Evolutionary conservation across 2,113 vertebrate species (phyloP), one percentile per base, ranked within the genome.

Genomic region (Turdus rufiventris): DNA sequence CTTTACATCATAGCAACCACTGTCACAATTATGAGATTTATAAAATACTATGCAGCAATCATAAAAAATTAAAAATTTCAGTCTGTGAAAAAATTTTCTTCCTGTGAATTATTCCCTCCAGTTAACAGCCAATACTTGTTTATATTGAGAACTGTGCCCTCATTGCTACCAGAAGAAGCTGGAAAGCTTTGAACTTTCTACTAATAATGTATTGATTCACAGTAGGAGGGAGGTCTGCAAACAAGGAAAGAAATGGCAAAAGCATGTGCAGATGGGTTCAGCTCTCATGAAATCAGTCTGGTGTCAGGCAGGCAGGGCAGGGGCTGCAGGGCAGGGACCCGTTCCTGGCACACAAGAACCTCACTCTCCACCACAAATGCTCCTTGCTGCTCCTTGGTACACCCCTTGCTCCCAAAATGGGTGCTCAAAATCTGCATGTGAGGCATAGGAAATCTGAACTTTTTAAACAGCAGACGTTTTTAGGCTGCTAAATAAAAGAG

Each of bases 321-420:
- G 45, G 24, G 10, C 43, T 77, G 38, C 47, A 7, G 0, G 5
- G 24, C 54, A 40, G 11, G 16, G 57, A 72, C 24, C 20, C 16
- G 0, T 45, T 88, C 40, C 34, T 45, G 50, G 7, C 26, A 16
- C 21, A 42, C 14, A 9, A 8, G 17, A 34, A 13, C 38, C 20
- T 71, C 29, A 2, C 31, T 36, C 28, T 82, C 0, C 3, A 17
- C 42, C 33, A 25, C 40, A 26, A 33, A 33, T 0, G 2, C 36
- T n/a, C n/a, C n/a, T n/a, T n/a, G n/a, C 10, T 2, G 3, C 43
- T 68, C 34, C 3, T 2, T 10, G 17, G 31, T 13, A 43, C 14
- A 73, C 7, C 78, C 8, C 21, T 56, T 18, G 9, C 24, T 91
- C 17, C 51, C 54, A 7, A 45, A 31, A 12, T 25, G 12, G 14